Percentiles rank a stretch among this genome's conserved stretches.
Conservation (phyloP, 1,140 invertebrate genomes). For the Bemisia tabaci region DNA sequence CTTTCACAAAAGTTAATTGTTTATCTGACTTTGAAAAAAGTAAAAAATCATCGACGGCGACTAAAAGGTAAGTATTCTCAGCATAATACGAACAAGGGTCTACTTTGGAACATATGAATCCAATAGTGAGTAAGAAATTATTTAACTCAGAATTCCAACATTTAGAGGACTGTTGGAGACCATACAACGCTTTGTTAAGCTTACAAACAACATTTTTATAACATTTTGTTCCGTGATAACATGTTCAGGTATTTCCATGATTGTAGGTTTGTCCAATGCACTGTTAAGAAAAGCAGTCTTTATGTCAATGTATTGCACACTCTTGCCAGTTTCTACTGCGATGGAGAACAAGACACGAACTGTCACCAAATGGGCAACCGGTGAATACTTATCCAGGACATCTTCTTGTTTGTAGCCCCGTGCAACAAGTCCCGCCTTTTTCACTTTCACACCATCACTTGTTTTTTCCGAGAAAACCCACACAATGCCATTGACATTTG, state of each 20-base stretch:
- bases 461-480: too few species aligned
- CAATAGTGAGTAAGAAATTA: not conserved
- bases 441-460: too few species aligned
- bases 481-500: too few species aligned
- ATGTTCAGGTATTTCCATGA: not conserved
- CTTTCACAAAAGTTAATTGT: not conserved
- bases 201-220: not conserved
- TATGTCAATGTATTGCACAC: not conserved
- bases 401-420: too few species aligned
- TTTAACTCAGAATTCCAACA: not conserved
- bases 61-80: not conserved
- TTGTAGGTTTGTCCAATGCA: not conserved
- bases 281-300: conserved; percentile 5
- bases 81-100: not conserved
- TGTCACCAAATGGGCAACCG: not conserved
- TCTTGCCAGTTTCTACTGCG: not conserved
- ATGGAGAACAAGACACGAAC: not conserved
- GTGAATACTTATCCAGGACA: too few species aligned
- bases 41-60: not conserved
- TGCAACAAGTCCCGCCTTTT: too few species aligned
- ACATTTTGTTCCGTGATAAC: not conserved
- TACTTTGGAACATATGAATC: not conserved
- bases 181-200: conserved; percentile 3
- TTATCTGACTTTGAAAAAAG: not conserved
- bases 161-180: not conserved